Conservation (phyloP, 2,113 vertebrate species). For the Myotis brandtii region DNA sequence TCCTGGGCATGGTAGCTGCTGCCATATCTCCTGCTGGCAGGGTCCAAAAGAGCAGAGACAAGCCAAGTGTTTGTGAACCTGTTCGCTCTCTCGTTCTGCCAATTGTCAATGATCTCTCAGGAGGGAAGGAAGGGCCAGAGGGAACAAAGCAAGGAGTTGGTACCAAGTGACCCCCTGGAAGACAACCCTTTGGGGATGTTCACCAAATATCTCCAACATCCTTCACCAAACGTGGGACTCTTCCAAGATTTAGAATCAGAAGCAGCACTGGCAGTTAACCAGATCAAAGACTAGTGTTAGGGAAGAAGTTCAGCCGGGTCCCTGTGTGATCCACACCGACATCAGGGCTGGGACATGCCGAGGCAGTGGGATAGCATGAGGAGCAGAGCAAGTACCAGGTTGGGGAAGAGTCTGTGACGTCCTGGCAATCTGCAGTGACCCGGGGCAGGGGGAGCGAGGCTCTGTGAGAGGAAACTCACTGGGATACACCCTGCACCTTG, state of each 20-base stretch:
- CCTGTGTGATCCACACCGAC: background rate
- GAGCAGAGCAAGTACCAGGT: background rate
- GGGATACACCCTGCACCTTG: background rate
- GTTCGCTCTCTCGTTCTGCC: background rate
- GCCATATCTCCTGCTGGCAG: background rate
- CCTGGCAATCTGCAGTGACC: background rate
- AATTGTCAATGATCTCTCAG: background rate
- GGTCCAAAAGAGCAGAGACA: background rate
- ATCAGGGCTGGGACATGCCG: too few relatives aligned
- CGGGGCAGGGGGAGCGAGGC: background rate
- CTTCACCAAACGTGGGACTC: background rate
- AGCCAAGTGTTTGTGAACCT: background rate
- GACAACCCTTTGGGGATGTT: background rate
- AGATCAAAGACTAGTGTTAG: background rate
- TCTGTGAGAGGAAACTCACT: background rate
- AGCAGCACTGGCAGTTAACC: background rate
- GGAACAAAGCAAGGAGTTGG: background rate
- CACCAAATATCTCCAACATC: background rate
- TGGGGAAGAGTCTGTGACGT: background rate
- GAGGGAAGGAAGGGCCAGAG: background rate
- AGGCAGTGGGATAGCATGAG: background rate
- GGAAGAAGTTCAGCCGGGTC: background rate
- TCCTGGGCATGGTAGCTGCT: accelerated
- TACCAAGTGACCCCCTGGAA: background rate
- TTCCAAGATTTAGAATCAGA: background rate